Percentiles rank a stretch among this genome's conserved stretches.
phyloP scores from a whole-genome alignment of 2,888 invertebrate species.

The Falcaria lacertinaria region DNA sequence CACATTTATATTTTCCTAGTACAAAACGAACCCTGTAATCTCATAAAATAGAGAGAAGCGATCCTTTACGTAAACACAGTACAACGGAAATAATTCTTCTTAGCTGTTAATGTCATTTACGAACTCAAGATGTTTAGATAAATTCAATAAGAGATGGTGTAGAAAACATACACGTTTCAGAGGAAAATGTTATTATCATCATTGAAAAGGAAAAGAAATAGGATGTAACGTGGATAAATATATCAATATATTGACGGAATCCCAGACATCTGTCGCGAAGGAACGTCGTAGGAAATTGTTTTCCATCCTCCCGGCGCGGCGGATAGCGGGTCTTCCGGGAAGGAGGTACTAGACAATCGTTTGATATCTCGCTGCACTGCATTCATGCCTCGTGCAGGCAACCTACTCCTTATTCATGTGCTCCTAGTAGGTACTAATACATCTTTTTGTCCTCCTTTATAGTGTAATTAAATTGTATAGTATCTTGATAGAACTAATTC shows the following conservation, averaged over 20 bases:
- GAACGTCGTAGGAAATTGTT: slow-evolving; percentile 32
- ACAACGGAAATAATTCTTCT: too few species aligned
- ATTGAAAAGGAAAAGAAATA: slow-evolving; percentile 9
- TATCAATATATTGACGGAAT: slow-evolving; percentile 9
- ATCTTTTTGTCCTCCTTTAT: too few species aligned
- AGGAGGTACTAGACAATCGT: slow-evolving; percentile 12
- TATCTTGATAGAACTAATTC: too few species aligned
- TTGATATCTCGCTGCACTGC: slow-evolving; percentile 5
- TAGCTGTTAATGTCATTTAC: too few species aligned
- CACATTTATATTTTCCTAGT: slow-evolving; percentile 21
- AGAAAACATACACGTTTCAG: too few species aligned
- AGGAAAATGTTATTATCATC: slow-evolving; percentile 7
- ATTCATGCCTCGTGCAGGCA: background rate
- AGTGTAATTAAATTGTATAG: too few species aligned
- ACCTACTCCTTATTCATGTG: slow-evolving; percentile 1
- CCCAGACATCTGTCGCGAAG: slow-evolving; percentile 19
- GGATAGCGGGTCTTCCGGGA: slow-evolving; percentile 22
- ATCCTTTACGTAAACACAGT: too few species aligned
- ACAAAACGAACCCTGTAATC: background rate
- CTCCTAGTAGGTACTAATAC: too few species aligned
- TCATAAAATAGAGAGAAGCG: background rate
- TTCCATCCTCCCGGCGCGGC: slow-evolving; percentile 7
- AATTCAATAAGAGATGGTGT: too few species aligned
- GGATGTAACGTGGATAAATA: slow-evolving; percentile 17
- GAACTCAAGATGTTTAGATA: too few species aligned